Evolutionary conservation across 2,113 vertebrate genomes (phyloP), one percentile per base, ranked within the genome.

Genomic region (Cyanoramphus novaezelandiae): DNA sequence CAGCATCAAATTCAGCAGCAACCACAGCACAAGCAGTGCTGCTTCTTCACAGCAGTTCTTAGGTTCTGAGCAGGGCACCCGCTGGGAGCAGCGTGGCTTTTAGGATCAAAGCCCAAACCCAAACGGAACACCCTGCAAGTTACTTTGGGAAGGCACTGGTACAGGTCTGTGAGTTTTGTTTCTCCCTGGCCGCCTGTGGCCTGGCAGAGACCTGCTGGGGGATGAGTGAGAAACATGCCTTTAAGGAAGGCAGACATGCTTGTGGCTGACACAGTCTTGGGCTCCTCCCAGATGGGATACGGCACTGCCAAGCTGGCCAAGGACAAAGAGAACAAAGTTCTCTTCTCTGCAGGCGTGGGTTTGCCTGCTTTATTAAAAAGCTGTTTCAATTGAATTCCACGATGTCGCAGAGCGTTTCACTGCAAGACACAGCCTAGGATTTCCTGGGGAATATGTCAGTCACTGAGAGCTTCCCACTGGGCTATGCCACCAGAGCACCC

Each of bases 221-320:
- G 29, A 68, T 2, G 67, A 90, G 68, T 29, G 79, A 69, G 46
- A 29, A 88, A 3, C 46, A 52, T 39, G 64, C 68, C 65, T 68
- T 31, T 60, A 28, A 49, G 86, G 77, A 68, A 70, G 76, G 25
- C 35, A 7, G 88, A 79, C 84, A 19, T 13, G 50, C 81, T 53
- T 81, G 82, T 27, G 78, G 60, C 76, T 93, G 95, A 83, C 90
- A 83, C 17, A 47, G 63, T 49, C 92, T 78, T 96, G 96, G 96
- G 92, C 83, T 92, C 62, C 15, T 72, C 80, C 93, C 96, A 96
- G 93, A 27, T 3, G 60, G 92, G 90, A 59, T 70, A 64, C 2
- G 6, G 65, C 17, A 14, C 88, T 96, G 93, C 92, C 93, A 90
- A 77, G 92, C 87, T 75, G 86, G 90, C 93, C 88, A 88, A 96